Percentiles rank a stretch among this genome's conserved stretches.
phyloP scores from a whole-genome alignment of 2,888 invertebrate genomes.

The Seira sanloemensis region DNA sequence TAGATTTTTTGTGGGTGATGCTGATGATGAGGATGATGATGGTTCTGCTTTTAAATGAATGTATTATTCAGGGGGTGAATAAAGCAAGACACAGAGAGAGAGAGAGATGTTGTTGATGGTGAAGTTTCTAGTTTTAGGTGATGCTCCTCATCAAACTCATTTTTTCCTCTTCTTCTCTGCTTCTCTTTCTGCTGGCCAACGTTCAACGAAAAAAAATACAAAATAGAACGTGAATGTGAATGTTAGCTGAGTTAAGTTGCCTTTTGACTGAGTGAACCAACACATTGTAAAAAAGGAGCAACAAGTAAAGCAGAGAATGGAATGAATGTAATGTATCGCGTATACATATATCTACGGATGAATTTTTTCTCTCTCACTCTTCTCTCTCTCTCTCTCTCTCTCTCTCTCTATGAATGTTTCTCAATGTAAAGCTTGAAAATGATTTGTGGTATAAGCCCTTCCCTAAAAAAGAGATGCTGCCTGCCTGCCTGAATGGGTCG shows the following conservation, averaged over 20 bases:
- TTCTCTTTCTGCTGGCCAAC: neutral
- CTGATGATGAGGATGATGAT: constrained; percentile 1
- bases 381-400: no score
- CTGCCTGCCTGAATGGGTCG: constrained; percentile 52
- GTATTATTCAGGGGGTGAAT: constrained; percentile 14
- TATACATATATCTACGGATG: neutral
- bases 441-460: constrained; percentile 65
- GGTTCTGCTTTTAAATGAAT: constrained; percentile 3
- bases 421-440: constrained; percentile 45
- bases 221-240: constrained; percentile 14
- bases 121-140: constrained; percentile 18
- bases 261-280: neutral
- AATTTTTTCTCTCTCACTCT: no score
- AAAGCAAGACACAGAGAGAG: no score
- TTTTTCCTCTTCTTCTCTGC: neutral
- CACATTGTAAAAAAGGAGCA: constrained; percentile 10
- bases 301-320: constrained; percentile 15
- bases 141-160: constrained; percentile 2
- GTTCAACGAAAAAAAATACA: constrained; percentile 14
- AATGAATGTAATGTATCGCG: constrained; percentile 13
- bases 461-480: constrained; percentile 45
- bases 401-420: constrained; percentile 3
- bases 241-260: constrained; percentile 5
- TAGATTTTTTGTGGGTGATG: constrained; percentile 15
- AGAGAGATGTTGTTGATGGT: constrained; percentile 11